These are phyloP conservation scores for Takifugu ocellatus DNA, from an alignment of 2,797 vertebrate species.

Conservation along the genomic window DNA sequence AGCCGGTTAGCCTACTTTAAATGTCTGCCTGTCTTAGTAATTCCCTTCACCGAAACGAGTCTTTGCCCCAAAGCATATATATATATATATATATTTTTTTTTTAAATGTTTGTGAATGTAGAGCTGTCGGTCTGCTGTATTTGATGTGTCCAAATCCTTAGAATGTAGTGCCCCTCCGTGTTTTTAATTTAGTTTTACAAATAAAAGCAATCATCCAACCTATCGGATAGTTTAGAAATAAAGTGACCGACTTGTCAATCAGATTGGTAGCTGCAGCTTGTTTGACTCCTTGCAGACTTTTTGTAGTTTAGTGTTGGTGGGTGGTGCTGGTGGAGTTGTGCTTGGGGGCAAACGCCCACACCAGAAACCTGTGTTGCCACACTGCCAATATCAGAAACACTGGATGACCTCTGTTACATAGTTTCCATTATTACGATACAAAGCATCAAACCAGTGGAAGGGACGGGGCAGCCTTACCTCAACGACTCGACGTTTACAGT, in stretches of 20 bases:
- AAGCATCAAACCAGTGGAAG: background rate
- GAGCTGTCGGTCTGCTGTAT: background rate
- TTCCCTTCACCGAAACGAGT: background rate
- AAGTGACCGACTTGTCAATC: no score
- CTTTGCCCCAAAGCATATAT: no score
- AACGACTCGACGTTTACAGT: background rate
- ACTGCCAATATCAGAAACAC: background rate
- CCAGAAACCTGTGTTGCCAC: background rate
- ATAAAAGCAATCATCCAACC: no score
- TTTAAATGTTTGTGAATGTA: constrained; percentile 16
- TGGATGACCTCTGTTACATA: background rate
- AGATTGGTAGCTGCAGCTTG: no score
- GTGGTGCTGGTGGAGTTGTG: no score
- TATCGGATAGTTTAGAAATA: no score
- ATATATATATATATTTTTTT: background rate
- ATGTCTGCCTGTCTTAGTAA: background rate
- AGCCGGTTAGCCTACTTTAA: constrained; percentile 8
- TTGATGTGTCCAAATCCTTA: background rate
- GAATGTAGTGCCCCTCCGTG: no score
- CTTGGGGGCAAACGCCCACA: background rate
- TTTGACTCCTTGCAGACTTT: no score
- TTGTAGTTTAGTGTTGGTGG: no score
- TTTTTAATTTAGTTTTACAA: no score
- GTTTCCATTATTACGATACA: no score
- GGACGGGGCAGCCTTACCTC: background rate